phyloP scores from a whole-genome alignment of 2,888 invertebrate species.

The Epinotia bilunana region DNA sequence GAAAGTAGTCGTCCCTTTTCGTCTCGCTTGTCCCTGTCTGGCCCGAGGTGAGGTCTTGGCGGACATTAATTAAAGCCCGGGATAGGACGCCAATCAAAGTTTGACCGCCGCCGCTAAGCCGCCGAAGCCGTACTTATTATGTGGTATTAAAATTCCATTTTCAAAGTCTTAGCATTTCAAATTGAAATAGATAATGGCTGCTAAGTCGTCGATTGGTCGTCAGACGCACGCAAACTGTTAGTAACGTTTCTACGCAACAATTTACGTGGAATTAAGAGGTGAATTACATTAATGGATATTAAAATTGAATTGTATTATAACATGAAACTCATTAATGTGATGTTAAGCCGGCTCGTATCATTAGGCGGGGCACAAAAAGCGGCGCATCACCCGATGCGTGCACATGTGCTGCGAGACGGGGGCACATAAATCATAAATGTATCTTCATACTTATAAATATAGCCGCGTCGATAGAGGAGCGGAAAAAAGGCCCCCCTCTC shows the following conservation, averaged over 20 bases:
- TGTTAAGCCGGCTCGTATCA: slow-evolving; percentile 64
- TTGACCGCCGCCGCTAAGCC: slow-evolving; percentile 81
- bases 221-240: slow-evolving; percentile 47
- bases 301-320: slow-evolving; percentile 61
- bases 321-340: slow-evolving; percentile 65
- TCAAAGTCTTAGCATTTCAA: slow-evolving; percentile 66
- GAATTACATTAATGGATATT: slow-evolving; percentile 58
- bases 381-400: slow-evolving; percentile 70
- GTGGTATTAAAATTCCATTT: slow-evolving; percentile 82
- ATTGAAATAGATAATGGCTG: slow-evolving; percentile 70
- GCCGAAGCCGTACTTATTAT: slow-evolving; percentile 81
- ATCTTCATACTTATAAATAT: slow-evolving; percentile 74
- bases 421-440: slow-evolving; percentile 81
- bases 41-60: slow-evolving; percentile 68
- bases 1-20: slow-evolving; percentile 63
- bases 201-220: slow-evolving; percentile 58
- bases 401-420: slow-evolving; percentile 77
- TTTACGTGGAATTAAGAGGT: slow-evolving; percentile 43
- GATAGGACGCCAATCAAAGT: slow-evolving; percentile 83
- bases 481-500: slow-evolving; percentile 77
- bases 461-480: slow-evolving; percentile 77
- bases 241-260: slow-evolving; percentile 9
- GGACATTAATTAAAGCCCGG: slow-evolving; percentile 81
- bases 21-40: slow-evolving; percentile 60
- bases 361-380: slow-evolving; percentile 71